These are phyloP conservation scores for Nerophis ophidion DNA, from an alignment of 2,113 vertebrate species.

Conservation along the genomic window DNA sequence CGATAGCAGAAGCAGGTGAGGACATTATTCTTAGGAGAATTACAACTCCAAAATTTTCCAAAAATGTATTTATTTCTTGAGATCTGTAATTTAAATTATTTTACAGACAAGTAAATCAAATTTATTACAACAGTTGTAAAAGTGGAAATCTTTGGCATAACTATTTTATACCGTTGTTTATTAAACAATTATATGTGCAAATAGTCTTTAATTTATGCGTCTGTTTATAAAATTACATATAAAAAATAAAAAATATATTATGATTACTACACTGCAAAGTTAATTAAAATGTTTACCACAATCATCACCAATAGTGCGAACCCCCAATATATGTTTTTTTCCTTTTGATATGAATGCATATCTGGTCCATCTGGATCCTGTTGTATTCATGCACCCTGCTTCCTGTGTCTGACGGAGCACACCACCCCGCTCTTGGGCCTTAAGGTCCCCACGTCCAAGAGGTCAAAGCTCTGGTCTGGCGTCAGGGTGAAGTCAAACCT, in stretches of 20 bases:
- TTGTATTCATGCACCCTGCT: not conserved
- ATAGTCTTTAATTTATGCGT: not conserved
- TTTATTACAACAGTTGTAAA: too few species aligned
- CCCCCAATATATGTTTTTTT: too few species aligned
- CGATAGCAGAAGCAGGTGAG: too few species aligned
- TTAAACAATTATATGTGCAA: too few species aligned
- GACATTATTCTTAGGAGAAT: too few species aligned
- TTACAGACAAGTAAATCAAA: too few species aligned
- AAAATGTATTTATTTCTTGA: not conserved
- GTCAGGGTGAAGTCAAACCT: slow-evolving; percentile 80
- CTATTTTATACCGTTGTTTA: too few species aligned
- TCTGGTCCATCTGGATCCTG: not conserved
- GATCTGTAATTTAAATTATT: too few species aligned
- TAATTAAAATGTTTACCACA: not conserved
- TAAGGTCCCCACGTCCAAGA: slow-evolving; percentile 74
- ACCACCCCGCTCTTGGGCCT: slow-evolving; percentile 78
- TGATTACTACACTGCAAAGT: not conserved
- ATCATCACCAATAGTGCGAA: too few species aligned
- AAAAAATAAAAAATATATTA: not conserved
- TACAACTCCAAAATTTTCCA: not conserved
- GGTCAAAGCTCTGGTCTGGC: slow-evolving; percentile 77
- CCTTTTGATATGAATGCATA: not conserved
- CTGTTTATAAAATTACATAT: not conserved
- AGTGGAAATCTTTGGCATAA: too few species aligned
- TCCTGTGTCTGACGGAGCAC: slow-evolving; percentile 73